These are phyloP conservation scores for Solea solea DNA, from an alignment of 2,113 vertebrate species.

Conservation along the genomic window DNA sequence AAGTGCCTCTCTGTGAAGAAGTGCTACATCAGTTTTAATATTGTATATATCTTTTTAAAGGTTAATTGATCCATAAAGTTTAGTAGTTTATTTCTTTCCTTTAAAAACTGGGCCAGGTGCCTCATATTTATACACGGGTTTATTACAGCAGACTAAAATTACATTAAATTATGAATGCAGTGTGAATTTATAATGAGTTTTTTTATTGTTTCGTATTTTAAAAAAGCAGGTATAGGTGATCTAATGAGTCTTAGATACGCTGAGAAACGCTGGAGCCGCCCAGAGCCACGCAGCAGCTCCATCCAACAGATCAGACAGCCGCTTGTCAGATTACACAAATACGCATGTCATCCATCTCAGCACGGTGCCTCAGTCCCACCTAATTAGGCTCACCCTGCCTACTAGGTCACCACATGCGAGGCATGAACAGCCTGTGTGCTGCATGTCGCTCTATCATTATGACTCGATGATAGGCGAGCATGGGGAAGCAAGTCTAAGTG, in stretches of 20 bases:
- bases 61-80: no score
- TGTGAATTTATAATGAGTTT: no score
- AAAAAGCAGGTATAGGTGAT: not conserved
- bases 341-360: slow-evolving; percentile 61
- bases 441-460: not conserved
- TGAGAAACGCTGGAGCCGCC: not conserved
- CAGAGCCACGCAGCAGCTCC: not conserved
- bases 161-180: no score
- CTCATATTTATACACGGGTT: not conserved
- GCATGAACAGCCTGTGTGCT: slow-evolving; percentile 9
- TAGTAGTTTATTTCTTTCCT: not conserved
- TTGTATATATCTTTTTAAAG: no score
- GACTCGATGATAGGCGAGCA: not conserved
- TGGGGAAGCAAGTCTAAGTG: not conserved
- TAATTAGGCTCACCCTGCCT: slow-evolving; percentile 67
- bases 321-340: slow-evolving; percentile 67
- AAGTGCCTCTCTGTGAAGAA: no score
- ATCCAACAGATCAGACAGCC: slow-evolving; percentile 43
- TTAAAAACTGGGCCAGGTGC: not conserved
- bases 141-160: no score
- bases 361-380: slow-evolving; percentile 50
- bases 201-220: not conserved
- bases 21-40: no score
- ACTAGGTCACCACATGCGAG: slow-evolving; percentile 58
- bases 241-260: not conserved